A percentile compares a stretch with the other conserved stretches of the same genome.
These are phyloP conservation scores for Conops quadrifasciatus DNA, from an alignment of 2,888 invertebrate species.

Conservation along the genomic window DNA sequence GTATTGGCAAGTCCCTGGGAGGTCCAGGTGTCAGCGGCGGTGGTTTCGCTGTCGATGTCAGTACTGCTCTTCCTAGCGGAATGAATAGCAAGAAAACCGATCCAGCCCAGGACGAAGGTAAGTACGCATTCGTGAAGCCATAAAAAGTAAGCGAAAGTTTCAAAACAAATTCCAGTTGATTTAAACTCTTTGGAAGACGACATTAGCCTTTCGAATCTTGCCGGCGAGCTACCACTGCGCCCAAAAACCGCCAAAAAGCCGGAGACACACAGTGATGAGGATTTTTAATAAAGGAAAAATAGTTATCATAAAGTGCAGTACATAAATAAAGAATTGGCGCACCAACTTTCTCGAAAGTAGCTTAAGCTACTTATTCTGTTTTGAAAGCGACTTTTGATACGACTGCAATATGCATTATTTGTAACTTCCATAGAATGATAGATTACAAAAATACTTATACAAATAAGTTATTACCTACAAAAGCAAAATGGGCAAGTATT, in stretches of 20 bases:
- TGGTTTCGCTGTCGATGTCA: constrained; percentile 14
- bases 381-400: too few species aligned
- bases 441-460: too few species aligned
- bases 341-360: too few species aligned
- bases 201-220: constrained; percentile 62
- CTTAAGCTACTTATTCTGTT: too few species aligned
- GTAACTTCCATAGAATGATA: too few species aligned
- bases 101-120: constrained; percentile 48
- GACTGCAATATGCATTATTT: too few species aligned
- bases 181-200: constrained; percentile 63
- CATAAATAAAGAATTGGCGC: background rate
- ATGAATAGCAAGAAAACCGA: constrained; percentile 19
- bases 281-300: constrained; percentile 50
- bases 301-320: background rate
- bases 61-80: constrained; percentile 26
- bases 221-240: constrained; percentile 58
- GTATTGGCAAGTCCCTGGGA: constrained; percentile 44
- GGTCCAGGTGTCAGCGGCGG: constrained; percentile 28
- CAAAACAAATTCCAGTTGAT: constrained; percentile 52
- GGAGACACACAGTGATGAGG: constrained; percentile 62
- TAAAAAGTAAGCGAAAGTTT: background rate
- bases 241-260: constrained; percentile 61
- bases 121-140: constrained; percentile 36
- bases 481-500: too few species aligned
- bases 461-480: too few species aligned